These are phyloP conservation scores for Rhyzopertha dominica DNA, from an alignment of 1,140 invertebrate genomes.

Conservation along the genomic window DNA sequence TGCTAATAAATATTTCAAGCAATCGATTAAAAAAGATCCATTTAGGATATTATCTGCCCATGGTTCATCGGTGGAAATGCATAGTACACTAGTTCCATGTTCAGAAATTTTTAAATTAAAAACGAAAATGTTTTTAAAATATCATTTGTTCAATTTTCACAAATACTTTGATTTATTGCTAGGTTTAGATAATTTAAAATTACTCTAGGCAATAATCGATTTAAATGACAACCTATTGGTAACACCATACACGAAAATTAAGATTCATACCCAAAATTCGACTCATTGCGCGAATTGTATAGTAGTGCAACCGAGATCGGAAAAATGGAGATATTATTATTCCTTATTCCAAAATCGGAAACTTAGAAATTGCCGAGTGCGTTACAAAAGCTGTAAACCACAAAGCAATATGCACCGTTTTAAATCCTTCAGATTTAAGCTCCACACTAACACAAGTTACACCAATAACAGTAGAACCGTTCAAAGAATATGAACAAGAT, in stretches of 20 bases:
- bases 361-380: conserved; percentile 6
- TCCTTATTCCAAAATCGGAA: conserved; percentile 3
- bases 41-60: conserved; percentile 9
- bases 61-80: background rate
- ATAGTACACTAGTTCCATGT: background rate
- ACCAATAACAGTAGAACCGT: too few species aligned
- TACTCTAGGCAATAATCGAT: conserved; percentile 6
- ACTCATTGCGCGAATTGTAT: background rate
- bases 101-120: conserved; percentile 3
- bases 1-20: conserved; percentile 12
- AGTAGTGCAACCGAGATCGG: background rate
- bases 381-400: background rate
- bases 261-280: conserved; percentile 4
- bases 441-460: too few species aligned
- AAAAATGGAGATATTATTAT: conserved; percentile 10
- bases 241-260: conserved; percentile 9
- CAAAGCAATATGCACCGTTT: conserved; percentile 1
- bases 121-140: background rate
- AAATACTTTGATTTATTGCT: conserved; percentile 10
- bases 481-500: too few species aligned
- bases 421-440: too few species aligned
- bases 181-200: conserved; percentile 14
- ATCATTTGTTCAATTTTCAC: conserved; percentile 7
- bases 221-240: conserved; percentile 1
- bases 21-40: background rate